Conservation (phyloP, 1,140 invertebrate genomes). For the Cyrtorhinus lividipennis region DNA sequence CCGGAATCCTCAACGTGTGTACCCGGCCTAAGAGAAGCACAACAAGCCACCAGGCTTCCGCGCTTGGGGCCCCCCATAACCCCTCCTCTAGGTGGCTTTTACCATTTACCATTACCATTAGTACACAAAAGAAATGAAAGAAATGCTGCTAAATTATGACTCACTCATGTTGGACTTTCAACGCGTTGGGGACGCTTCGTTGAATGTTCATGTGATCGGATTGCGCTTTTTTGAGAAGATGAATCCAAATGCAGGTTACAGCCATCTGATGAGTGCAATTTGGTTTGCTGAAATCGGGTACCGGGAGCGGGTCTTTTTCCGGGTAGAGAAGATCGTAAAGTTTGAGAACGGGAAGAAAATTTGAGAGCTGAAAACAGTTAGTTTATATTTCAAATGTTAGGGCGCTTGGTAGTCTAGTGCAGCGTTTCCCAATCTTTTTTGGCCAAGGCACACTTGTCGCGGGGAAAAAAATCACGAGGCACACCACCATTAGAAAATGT, state of each 20-base stretch:
- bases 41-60: too few relatives aligned
- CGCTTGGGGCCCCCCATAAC: too few relatives aligned
- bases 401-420: too few relatives aligned
- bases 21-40: too few relatives aligned
- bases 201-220: conserved; percentile 61
- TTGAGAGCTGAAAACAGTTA: conserved; percentile 48
- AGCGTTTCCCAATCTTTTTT: too few relatives aligned
- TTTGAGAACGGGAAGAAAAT: conserved; percentile 81
- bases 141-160: too few relatives aligned
- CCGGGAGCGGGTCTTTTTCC: conserved; percentile 73
- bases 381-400: too few relatives aligned
- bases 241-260: conserved; percentile 91
- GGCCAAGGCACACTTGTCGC: too few relatives aligned
- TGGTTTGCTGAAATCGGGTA: conserved; percentile 76
- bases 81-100: too few relatives aligned
- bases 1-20: too few relatives aligned
- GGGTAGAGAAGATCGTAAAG: conserved; percentile 85
- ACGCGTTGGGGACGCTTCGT: conserved; percentile 61
- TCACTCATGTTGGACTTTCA: conserved; percentile 72
- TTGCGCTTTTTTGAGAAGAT: conserved; percentile 84
- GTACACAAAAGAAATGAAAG: background rate
- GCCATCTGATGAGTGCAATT: conserved; percentile 84
- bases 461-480: too few relatives aligned
- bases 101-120: background rate
- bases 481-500: too few relatives aligned